Conservation (phyloP, 1,140 invertebrate species). For the Aricia agestis region DNA sequence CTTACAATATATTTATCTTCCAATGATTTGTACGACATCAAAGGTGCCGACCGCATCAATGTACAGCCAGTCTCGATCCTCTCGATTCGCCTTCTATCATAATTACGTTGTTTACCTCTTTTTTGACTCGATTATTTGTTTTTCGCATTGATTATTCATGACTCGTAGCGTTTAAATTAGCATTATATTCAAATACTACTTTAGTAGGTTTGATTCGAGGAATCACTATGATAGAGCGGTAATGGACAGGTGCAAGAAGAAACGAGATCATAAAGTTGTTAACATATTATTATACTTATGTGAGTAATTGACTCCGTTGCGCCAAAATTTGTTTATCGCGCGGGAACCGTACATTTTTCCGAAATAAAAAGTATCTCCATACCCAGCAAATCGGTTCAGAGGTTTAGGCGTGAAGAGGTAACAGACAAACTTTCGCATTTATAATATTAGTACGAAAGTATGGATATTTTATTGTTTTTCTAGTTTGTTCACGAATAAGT, state of each 20-base stretch:
- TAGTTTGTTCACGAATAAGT: no score
- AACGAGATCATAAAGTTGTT: slow-evolving; percentile 9
- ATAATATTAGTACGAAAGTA: no score
- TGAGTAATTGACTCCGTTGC: no score
- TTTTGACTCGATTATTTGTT: slow-evolving; percentile 32
- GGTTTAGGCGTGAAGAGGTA: no score
- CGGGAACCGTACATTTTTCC: no score
- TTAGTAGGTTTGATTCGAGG: neutral
- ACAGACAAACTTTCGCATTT: no score
- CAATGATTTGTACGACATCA: slow-evolving; percentile 32
- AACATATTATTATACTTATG: neutral
- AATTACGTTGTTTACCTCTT: slow-evolving; percentile 46
- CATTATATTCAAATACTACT: neutral
- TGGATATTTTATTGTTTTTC: no score
- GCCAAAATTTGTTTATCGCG: no score
- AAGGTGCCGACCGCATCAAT: slow-evolving; percentile 44
- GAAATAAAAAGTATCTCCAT: no score
- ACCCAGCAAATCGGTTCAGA: no score
- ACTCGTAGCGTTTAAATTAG: neutral
- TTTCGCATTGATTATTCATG: neutral
- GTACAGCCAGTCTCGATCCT: slow-evolving; percentile 36
- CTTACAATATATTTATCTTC: slow-evolving; percentile 28
- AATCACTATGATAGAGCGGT: neutral
- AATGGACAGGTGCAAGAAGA: neutral
- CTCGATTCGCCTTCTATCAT: slow-evolving; percentile 42